Evolutionary conservation across 1,140 invertebrate species (phyloP).

Genomic region (Drosophila sturtevanti): DNA sequence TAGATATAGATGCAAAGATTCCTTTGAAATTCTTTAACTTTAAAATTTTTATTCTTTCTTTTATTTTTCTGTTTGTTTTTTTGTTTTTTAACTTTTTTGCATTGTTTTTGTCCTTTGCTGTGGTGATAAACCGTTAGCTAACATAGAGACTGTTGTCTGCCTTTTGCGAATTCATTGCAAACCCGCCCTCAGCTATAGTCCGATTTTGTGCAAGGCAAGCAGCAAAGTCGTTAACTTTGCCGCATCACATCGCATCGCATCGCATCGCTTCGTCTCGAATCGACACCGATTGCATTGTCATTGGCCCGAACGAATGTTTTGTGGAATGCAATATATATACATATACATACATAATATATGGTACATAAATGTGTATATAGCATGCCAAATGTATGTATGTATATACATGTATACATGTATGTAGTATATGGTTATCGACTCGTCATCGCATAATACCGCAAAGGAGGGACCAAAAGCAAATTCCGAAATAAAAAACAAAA

Average conservation of each 20-base stretch:
- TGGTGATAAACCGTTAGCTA: not conserved
- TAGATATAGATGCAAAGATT: no score
- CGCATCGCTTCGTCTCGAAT: no score
- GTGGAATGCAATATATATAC: not conserved
- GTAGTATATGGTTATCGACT: no score
- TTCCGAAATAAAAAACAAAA: no score
- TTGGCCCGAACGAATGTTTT: not conserved
- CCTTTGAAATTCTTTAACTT: no score
- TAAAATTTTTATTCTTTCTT: no score
- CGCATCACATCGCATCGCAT: not conserved
- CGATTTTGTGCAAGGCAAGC: not conserved
- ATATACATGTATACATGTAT: not conserved
- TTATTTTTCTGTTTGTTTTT: no score
- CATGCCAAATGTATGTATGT: not conserved
- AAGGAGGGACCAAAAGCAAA: no score
- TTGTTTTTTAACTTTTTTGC: not conserved
- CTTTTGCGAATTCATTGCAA: not conserved
- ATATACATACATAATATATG: not conserved
- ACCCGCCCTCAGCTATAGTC: not conserved
- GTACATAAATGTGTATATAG: not conserved
- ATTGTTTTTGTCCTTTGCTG: not conserved
- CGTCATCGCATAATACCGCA: no score
- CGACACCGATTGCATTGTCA: not conserved
- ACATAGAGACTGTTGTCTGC: not conserved
- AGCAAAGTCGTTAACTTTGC: not conserved